Conservation (phyloP, 2,113 vertebrate genomes). For the Anguilla rostrata region DNA sequence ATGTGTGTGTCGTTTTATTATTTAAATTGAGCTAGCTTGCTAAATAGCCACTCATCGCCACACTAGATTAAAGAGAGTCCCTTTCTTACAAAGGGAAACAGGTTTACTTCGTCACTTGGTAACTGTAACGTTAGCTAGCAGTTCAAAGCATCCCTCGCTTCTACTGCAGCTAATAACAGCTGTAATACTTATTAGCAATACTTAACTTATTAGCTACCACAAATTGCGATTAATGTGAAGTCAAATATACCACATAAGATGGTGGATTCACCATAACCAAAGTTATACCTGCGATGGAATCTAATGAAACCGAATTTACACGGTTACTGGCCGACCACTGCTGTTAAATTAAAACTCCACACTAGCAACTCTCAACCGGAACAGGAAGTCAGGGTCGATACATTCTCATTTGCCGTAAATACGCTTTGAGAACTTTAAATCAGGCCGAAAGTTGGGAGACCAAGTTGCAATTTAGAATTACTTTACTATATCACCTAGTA, state of each 20-base stretch:
- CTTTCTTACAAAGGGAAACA: not conserved
- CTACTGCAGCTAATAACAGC: not conserved
- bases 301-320: not conserved
- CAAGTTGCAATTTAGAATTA: too few species aligned
- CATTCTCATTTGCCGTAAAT: too few species aligned
- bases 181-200: too few species aligned
- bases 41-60: not conserved
- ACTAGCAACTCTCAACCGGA: not conserved
- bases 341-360: not conserved
- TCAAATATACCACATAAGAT: not conserved
- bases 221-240: not conserved
- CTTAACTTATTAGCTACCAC: too few species aligned
- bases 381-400: not conserved
- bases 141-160: not conserved
- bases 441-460: too few species aligned
- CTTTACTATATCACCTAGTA: too few species aligned
- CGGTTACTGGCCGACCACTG: not conserved
- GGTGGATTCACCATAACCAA: not conserved
- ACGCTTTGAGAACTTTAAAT: too few species aligned
- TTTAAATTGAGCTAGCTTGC: not conserved
- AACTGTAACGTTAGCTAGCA: too few species aligned
- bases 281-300: not conserved
- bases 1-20: not conserved
- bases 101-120: not conserved
- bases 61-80: too few species aligned